Base-by-base conservation (phyloP, 2,888 invertebrate species). In the Drosophila basisetae region DNA sequence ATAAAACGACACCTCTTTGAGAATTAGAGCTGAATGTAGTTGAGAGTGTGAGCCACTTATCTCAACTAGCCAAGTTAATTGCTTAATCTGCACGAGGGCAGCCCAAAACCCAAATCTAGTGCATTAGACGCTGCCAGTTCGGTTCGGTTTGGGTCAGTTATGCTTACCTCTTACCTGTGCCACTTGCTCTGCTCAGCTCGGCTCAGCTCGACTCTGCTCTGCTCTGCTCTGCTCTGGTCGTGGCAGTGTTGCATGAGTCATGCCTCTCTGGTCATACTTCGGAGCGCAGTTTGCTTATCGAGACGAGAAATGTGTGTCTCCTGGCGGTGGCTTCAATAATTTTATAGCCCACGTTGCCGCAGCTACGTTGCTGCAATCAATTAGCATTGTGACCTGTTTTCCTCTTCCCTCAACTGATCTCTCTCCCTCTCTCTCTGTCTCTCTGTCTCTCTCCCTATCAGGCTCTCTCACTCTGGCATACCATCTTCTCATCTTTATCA, bases 21-120 rank as follows among this genome's bases (percentile, higher is more conserved):
- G 35, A 30, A 25, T n/a, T n/a, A 25, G 39, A 22, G 50, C 25
- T 33, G 37, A 43, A 22, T 33, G 63, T 58, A 64, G 28, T 61
- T 61, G 28, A 55, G 37, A 43, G 67, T 69, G 80, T 76, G 67
- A 69, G 63, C 58, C 74, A 65, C 64, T 87, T 91, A 91, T 91
- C 90, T 91, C 87, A 91, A 91, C 80, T 89, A 79, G 68, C 78
- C 73, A 66, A 87, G 85, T 87, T 91, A 91, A 91, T 76, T 82
- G 84, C 91, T 91, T 89, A 91, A 91, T 91, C 91, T 90, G 85
- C 81, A 79, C 80, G 70, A 73, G 53, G 50, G 66, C 73, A 59
- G 64, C 47, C 69, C 49, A 65, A 60, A 66, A 31, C 39, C 64
- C 64, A 37, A 54, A 54, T 49, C 56, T 33, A 53, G 69, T 54